phyloP scores from a whole-genome alignment of 37 sponge, comb jelly and placozoan genomes.

The Haliclona indistincta region DNA sequence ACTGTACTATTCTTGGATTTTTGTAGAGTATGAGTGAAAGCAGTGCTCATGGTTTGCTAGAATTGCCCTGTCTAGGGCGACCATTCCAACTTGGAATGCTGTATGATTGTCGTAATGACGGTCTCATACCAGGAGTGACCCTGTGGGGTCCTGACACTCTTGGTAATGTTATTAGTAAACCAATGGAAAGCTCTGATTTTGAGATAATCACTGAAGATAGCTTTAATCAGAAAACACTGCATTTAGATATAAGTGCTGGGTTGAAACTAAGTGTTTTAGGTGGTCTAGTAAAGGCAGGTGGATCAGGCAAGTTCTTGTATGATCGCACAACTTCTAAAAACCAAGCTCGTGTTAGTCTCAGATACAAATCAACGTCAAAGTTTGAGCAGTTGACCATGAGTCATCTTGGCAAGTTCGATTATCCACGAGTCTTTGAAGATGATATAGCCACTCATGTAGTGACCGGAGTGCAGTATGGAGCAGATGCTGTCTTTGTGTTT shows the following conservation, averaged over 20 bases:
- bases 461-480: slow-evolving; percentile 35
- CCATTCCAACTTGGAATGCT: slow-evolving; percentile 56
- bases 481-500: slow-evolving; percentile 54
- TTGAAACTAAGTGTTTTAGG: slow-evolving; percentile 36
- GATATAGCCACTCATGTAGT: slow-evolving; percentile 43
- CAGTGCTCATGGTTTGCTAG: background rate
- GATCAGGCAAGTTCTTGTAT: slow-evolving; percentile 30
- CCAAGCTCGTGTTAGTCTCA: slow-evolving; percentile 40
- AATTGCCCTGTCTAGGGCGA: slow-evolving; percentile 33
- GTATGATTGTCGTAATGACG: slow-evolving; percentile 46
- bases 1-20: too few relatives aligned
- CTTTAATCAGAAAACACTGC: slow-evolving; percentile 5
- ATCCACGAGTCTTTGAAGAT: slow-evolving; percentile 24
- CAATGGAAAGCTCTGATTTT: slow-evolving; percentile 3
- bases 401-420: slow-evolving; percentile 7
- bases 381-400: slow-evolving; percentile 39
- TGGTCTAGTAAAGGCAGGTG: slow-evolving; percentile 30
- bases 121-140: slow-evolving; percentile 30
- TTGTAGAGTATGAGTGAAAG: too few relatives aligned
- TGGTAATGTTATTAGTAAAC: background rate
- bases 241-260: slow-evolving; percentile 14
- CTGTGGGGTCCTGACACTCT: slow-evolving; percentile 22
- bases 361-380: slow-evolving; percentile 17
- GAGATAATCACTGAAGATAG: slow-evolving; percentile 38
- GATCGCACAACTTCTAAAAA: slow-evolving; percentile 35